These are phyloP conservation scores for Dorcus parallelipipedus DNA, from an alignment of 2,888 invertebrate species.

Conservation along the genomic window DNA sequence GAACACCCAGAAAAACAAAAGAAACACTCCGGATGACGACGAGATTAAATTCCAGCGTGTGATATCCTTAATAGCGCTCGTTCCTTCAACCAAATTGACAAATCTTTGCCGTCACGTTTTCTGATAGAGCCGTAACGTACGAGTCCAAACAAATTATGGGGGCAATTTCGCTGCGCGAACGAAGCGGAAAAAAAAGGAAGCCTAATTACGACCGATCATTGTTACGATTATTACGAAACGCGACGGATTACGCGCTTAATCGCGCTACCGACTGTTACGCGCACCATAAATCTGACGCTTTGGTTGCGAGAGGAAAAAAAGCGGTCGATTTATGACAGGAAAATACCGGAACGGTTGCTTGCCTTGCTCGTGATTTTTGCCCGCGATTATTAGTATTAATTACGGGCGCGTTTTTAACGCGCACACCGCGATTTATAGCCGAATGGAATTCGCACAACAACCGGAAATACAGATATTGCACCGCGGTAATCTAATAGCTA, in stretches of 20 bases:
- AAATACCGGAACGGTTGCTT: slow-evolving; percentile 2
- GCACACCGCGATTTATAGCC: not conserved
- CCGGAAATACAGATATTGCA: slow-evolving; percentile 2
- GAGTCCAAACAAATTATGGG: too few relatives aligned
- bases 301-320: not conserved
- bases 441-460: not conserved
- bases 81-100: too few relatives aligned
- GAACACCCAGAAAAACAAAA: too few relatives aligned
- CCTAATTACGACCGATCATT: too few relatives aligned
- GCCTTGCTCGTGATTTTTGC: not conserved
- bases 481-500: not conserved
- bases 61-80: too few relatives aligned
- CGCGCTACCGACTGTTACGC: not conserved
- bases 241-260: not conserved
- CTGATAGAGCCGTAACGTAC: too few relatives aligned
- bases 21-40: too few relatives aligned
- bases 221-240: too few relatives aligned
- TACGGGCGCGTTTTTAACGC: not conserved
- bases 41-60: too few relatives aligned
- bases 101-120: too few relatives aligned
- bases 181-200: too few relatives aligned
- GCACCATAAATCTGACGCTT: not conserved
- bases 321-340: not conserved
- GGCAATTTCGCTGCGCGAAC: too few relatives aligned
- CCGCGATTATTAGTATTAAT: not conserved